Conservation (phyloP, 2,797 vertebrate species). For the Anniella stebbinsi region DNA sequence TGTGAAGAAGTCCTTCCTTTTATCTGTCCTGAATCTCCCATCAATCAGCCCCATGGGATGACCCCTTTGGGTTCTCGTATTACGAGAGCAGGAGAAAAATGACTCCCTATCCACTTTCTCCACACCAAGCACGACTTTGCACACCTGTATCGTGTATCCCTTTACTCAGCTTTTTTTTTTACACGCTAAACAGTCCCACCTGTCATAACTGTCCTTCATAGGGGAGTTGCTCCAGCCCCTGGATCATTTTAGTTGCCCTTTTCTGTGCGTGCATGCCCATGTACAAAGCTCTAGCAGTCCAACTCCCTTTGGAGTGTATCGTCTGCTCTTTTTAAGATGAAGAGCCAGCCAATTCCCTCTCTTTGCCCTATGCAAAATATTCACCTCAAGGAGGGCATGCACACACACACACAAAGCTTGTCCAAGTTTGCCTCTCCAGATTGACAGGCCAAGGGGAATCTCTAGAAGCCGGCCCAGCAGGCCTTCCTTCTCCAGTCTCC, state of each 20-base stretch:
- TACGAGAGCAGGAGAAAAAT: too few relatives aligned
- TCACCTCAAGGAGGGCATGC: neutral
- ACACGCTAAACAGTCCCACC: too few relatives aligned
- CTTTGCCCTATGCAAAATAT: neutral
- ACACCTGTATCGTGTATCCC: too few relatives aligned
- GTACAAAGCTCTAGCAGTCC: neutral
- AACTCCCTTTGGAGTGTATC: neutral
- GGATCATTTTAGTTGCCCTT: neutral
- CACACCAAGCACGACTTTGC: too few relatives aligned
- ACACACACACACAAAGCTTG: neutral
- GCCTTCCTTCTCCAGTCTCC: conserved; percentile 12
- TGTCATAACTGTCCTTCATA: too few relatives aligned
- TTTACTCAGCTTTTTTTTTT: too few relatives aligned
- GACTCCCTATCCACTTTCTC: too few relatives aligned
- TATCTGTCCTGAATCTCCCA: too few relatives aligned
- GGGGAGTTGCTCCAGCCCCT: neutral
- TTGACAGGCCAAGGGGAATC: neutral
- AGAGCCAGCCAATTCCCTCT: neutral
- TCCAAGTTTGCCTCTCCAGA: rapidly evolving
- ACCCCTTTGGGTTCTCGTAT: too few relatives aligned
- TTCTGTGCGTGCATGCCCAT: neutral
- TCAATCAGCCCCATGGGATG: too few relatives aligned
- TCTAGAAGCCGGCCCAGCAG: neutral
- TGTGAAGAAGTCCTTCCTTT: too few relatives aligned
- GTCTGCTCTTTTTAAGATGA: neutral